Base-by-base conservation (phyloP, 2,113 vertebrate species). In the Polypterus senegalus region DNA sequence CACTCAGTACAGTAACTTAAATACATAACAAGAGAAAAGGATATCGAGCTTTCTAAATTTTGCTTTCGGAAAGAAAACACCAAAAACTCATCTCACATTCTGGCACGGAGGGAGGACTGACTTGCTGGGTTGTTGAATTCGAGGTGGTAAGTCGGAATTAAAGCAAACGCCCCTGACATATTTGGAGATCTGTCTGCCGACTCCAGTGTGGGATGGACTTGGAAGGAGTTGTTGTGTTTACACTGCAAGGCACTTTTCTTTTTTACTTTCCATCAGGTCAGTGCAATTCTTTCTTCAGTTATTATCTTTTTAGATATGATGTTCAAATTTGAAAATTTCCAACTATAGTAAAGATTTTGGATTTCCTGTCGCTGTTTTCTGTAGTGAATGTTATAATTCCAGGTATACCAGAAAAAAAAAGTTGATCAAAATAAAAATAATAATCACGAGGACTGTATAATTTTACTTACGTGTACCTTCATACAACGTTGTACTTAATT, bases 1-100 rank as follows among this genome's bases (percentile, higher is more conserved):
- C 87, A 86, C 87, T 89, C 84, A 83, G 76, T 88, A 87, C 87
- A 86, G 81, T 91, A 91, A 87, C 84, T 91, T 89, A 83, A 86
- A 85, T 87, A 85, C 86, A 83, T 81, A 86, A 83, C 73, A 85
- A 84, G 77, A 84, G 77, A 67, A 78, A 80, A 76, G 79, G 80
- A 72, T 71, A 78, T 65, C 75, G 76, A 79, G 76, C 73, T 79
- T 76, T 76, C 65, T 46, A 64, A 51, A 65, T 57, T 64, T 69
- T 63, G 66, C 65, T 71, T 59, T 8, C 56, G 4, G 46, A 66
- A 63, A 65, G 44, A 58, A 4, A 48, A 67, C 71, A 70, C 66
- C 71, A 66, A 10, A 58, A 54, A 51, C 59, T 57, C 47, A 4
- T 58, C 47, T 61, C 59, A 62, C 64, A 70, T 60, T 59, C 69